Conservation (phyloP, 1,140 invertebrate species). For the Saccostrea echinata region DNA sequence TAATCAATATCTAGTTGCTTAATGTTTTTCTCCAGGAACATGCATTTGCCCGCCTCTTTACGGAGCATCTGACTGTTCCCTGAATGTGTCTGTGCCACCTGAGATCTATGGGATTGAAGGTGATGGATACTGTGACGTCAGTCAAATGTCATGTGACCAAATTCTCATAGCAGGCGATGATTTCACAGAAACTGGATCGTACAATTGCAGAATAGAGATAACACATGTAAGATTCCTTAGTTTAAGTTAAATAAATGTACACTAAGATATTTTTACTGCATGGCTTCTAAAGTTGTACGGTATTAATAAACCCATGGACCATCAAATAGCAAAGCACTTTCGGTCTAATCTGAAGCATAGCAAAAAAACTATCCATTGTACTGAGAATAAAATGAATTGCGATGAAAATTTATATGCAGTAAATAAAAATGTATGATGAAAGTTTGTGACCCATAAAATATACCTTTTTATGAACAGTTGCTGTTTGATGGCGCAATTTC, state of each 20-base stretch:
- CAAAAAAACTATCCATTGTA: too few relatives aligned
- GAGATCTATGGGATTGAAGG: conserved; percentile 1
- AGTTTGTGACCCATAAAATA: not conserved
- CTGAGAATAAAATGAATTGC: too few relatives aligned
- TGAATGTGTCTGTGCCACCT: not conserved
- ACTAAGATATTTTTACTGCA: too few relatives aligned
- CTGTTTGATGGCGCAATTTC: not conserved
- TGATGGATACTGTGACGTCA: not conserved
- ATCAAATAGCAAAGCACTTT: too few relatives aligned
- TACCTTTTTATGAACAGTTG: not conserved
- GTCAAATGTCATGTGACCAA: conserved; percentile 31
- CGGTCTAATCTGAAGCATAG: too few relatives aligned
- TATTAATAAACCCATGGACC: too few relatives aligned
- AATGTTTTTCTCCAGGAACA: not conserved
- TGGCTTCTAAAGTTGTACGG: too few relatives aligned
- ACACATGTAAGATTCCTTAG: not conserved
- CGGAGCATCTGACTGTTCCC: not conserved
- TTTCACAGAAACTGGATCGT: not conserved
- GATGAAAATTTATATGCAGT: not conserved
- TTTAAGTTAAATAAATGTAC: too few relatives aligned
- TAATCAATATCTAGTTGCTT: not conserved
- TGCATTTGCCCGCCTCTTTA: not conserved
- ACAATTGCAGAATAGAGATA: not conserved
- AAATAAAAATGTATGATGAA: not conserved
- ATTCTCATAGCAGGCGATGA: conserved; percentile 20